Percentiles rank a stretch among this genome's conserved stretches.
These are phyloP conservation scores for Chrysoperla carnea DNA, from an alignment of 1,140 invertebrate species.

Conservation along the genomic window DNA sequence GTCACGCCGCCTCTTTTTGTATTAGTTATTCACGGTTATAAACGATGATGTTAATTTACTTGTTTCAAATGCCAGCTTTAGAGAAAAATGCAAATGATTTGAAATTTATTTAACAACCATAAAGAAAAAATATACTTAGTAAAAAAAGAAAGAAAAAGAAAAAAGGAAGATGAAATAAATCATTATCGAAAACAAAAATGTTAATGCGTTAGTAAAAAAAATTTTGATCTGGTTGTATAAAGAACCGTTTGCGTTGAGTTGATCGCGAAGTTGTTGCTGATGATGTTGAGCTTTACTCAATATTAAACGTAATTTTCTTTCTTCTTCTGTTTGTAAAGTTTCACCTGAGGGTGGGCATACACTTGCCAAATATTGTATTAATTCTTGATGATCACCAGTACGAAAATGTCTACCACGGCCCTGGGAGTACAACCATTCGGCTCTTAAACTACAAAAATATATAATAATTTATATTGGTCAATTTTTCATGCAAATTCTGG, in stretches of 20 bases:
- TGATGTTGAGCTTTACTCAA: conserved; percentile 80
- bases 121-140: too few species aligned
- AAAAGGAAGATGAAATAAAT: too few species aligned
- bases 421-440: conserved; percentile 90
- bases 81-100: too few species aligned
- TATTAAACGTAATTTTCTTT: conserved; percentile 67
- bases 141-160: too few species aligned
- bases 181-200: not conserved
- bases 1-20: too few species aligned
- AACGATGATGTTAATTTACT: too few species aligned
- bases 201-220: not conserved
- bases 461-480: conserved; percentile 6
- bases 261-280: conserved; percentile 60
- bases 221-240: not conserved
- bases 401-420: conserved; percentile 75
- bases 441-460: conserved; percentile 52
- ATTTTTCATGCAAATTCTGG: not conserved
- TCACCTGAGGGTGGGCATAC: conserved; percentile 60
- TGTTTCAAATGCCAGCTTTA: too few species aligned
- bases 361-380: conserved; percentile 66
- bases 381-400: conserved; percentile 59
- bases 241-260: conserved; percentile 26
- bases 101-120: too few species aligned
- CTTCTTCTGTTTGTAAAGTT: conserved; percentile 62
- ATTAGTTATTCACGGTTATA: too few species aligned